phyloP scores from a whole-genome alignment of 1,140 invertebrate species.

The Lethrus apterus region DNA sequence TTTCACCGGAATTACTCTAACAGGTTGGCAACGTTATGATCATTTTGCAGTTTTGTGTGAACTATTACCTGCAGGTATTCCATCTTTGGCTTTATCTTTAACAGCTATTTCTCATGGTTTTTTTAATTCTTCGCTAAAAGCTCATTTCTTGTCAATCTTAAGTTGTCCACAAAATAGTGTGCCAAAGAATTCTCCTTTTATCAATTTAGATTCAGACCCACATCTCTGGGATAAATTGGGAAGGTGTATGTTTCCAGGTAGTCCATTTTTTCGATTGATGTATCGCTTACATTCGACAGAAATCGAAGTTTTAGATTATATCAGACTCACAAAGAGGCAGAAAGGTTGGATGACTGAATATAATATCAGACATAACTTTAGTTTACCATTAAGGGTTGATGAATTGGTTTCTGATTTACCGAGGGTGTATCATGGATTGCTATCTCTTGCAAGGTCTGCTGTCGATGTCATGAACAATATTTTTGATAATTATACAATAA shows the following conservation, averaged over 20 bases:
- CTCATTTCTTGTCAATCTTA: constrained; percentile 47
- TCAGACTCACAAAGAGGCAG: constrained; percentile 38
- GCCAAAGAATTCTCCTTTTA: constrained; percentile 34
- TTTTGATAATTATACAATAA: constrained; percentile 65
- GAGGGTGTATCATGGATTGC: constrained; percentile 52
- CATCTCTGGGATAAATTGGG: constrained; percentile 52
- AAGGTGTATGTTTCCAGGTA: constrained; percentile 51
- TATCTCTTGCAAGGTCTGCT: constrained; percentile 54
- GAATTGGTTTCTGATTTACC: constrained; percentile 59
- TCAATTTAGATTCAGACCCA: constrained; percentile 51
- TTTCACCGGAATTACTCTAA: constrained; percentile 60
- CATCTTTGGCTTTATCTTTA: constrained; percentile 56
- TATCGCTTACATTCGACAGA: constrained; percentile 48
- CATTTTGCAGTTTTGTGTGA: constrained; percentile 92
- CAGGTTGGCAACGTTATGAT: constrained; percentile 82
- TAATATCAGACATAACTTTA: constrained; percentile 70
- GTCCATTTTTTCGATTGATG: constrained; percentile 51
- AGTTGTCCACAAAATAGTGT: constrained; percentile 44
- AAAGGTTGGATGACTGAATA: constrained; percentile 71
- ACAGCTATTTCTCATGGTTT: constrained; percentile 53
- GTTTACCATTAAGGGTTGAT: constrained; percentile 63
- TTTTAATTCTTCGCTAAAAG: constrained; percentile 50
- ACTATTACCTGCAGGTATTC: constrained; percentile 75
- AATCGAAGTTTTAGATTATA: constrained; percentile 43
- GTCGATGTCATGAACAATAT: constrained; percentile 57